A percentile compares a stretch with the other conserved stretches of the same genome.
These are phyloP conservation scores for Garra rufa DNA, from an alignment of 2,113 vertebrate species.

Conservation along the genomic window DNA sequence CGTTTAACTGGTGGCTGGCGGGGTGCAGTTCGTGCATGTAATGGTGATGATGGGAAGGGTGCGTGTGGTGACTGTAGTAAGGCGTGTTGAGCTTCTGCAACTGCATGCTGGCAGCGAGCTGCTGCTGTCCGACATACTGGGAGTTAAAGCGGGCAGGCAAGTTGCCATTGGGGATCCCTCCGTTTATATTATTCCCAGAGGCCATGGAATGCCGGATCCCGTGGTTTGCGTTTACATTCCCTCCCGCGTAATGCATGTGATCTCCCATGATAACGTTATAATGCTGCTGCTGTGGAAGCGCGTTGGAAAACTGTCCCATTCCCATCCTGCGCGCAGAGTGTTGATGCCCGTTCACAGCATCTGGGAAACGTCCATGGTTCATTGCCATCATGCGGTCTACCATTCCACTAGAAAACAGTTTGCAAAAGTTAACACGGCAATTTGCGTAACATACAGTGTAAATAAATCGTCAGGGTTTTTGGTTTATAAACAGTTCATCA, in stretches of 20 bases:
- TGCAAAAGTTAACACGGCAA: slow-evolving; percentile 18
- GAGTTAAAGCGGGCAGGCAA: slow-evolving; percentile 81
- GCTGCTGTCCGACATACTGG: slow-evolving; percentile 82
- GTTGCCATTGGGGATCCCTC: slow-evolving; percentile 77
- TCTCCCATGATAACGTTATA: slow-evolving; percentile 85
- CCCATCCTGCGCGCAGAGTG: slow-evolving; percentile 85
- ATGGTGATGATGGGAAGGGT: slow-evolving; percentile 78
- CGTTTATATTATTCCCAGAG: slow-evolving; percentile 75
- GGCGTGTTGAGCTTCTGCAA: slow-evolving; percentile 91
- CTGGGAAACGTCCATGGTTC: slow-evolving; percentile 89
- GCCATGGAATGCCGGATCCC: slow-evolving; percentile 83
- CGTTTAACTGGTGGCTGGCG: slow-evolving; percentile 82
- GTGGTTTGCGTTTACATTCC: slow-evolving; percentile 78
- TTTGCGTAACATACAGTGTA: neutral
- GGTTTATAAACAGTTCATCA: neutral
- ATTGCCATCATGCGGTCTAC: slow-evolving; percentile 90
- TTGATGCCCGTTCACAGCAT: slow-evolving; percentile 83
- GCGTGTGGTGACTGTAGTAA: slow-evolving; percentile 87
- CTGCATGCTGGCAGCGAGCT: slow-evolving; percentile 86
- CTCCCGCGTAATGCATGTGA: slow-evolving; percentile 84
- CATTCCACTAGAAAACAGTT: slow-evolving; percentile 74
- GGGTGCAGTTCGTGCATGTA: slow-evolving; percentile 88
- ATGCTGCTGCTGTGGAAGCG: slow-evolving; percentile 79
- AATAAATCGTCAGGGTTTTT: neutral
- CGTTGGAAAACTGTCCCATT: slow-evolving; percentile 83